Conservation (phyloP, 2,113 vertebrate genomes). For the Oplegnathus fasciatus region DNA sequence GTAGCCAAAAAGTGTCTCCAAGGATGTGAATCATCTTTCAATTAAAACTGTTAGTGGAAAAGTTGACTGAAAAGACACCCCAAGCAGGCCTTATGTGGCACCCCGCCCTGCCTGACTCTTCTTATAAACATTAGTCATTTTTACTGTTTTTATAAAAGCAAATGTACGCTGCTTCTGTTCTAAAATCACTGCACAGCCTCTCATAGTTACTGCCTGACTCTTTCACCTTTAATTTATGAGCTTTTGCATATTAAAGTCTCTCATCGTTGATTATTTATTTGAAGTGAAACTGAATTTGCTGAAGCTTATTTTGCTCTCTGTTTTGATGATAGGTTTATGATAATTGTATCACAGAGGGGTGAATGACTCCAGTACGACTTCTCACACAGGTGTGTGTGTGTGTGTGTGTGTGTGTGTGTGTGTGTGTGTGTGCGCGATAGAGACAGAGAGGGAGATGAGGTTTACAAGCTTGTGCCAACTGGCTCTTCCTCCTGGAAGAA, state of each 20-base stretch:
- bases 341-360: slow-evolving; percentile 42
- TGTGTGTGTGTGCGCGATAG: not conserved
- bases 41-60: not conserved
- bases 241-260: not conserved
- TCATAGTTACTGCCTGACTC: not conserved
- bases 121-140: not conserved
- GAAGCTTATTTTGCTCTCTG: not conserved
- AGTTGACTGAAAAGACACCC: slow-evolving; percentile 14
- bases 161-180: not conserved
- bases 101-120: not conserved
- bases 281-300: not conserved
- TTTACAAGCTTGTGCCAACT: slow-evolving; percentile 46
- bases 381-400: slow-evolving; percentile 12
- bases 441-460: not conserved
- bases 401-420: not conserved
- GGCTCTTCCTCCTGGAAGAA: slow-evolving; percentile 11
- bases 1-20: slow-evolving; percentile 6
- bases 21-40: slow-evolving; percentile 23
- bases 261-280: not conserved
- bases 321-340: slow-evolving; percentile 11
- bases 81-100: not conserved
- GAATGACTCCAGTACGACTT: slow-evolving; percentile 33
- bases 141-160: not conserved
- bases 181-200: not conserved
- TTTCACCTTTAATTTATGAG: not conserved